Base-by-base conservation (phyloP, 1,140 invertebrate genomes). In the Battus philenor region DNA sequence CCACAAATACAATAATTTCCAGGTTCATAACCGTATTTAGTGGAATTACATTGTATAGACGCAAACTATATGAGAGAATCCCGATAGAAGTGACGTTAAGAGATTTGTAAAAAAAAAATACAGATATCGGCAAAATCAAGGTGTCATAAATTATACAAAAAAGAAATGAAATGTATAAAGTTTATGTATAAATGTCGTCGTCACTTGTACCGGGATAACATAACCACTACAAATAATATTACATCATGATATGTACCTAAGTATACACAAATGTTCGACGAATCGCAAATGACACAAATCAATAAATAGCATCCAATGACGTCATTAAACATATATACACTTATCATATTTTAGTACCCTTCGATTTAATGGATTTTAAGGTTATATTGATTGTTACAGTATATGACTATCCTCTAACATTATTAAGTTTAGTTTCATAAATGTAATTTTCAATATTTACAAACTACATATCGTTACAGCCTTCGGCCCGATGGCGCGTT, bases 271-370 rank as follows among this genome's bases (percentile, higher is more conserved):
- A 76, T 67, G 58, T 72, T 75, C 55, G 63, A 71, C 59, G 62
- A 63, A 61, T 54, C 59, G 73, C 75, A 79, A 83, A 75, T 60
- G 65, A 83, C 72, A 78, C 64, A 79, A 80, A 59, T 69, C 54
- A 80, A 83, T 83, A 83, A 83, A 81, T 83, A 83, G 71, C 71
- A 68, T 67, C 68, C 61, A 71, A 75, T 74, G 74, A 77, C 65
- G 59, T 72, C 59, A 67, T 68, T 68, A 71, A 75, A 50, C 53
- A 50, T 75, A 68, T 75, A 68, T 75, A 72, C 65, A 69, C 59
- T 65, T 77, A 74, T 64, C 50, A 73, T 83, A 80, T 36, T 78
- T 81, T 79, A 83, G 79, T 83, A 83, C 79, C 79, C 77, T 81
- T 83, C 61, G 64, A 78, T 75, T 83, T 77, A 76, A 80, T 79